Conservation (phyloP, 2,888 invertebrate species). For the Maniola hyperantus region DNA sequence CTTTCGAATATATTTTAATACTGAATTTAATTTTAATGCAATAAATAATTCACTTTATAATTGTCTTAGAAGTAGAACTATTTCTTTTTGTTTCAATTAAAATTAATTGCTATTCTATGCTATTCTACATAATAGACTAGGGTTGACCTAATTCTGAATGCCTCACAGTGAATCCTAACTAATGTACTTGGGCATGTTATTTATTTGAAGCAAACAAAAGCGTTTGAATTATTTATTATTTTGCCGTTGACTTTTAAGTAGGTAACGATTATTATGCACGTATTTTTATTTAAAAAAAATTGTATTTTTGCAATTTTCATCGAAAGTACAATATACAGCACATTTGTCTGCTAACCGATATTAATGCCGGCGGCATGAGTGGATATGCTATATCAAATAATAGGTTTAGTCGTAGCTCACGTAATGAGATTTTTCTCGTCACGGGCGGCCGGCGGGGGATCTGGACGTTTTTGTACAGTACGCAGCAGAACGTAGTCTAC, state of each 20-base stretch:
- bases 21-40: no score
- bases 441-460: neutral
- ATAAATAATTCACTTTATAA: no score
- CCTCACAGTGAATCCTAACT: neutral
- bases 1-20: no score
- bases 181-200: neutral
- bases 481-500: no score
- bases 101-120: neutral
- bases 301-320: neutral
- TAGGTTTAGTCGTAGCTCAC: neutral
- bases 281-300: neutral
- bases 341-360: neutral
- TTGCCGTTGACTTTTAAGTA: neutral
- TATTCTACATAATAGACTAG: neutral
- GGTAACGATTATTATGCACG: neutral
- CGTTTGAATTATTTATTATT: neutral
- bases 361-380: neutral
- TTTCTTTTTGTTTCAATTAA: neutral
- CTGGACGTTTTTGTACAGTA: neutral
- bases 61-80: no score
- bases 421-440: neutral
- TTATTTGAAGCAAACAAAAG: neutral
- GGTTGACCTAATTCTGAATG: neutral
- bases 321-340: neutral
- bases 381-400: neutral